These are phyloP conservation scores for Mactra quadrangularis DNA, from an alignment of 1,140 invertebrate species.

Conservation along the genomic window DNA sequence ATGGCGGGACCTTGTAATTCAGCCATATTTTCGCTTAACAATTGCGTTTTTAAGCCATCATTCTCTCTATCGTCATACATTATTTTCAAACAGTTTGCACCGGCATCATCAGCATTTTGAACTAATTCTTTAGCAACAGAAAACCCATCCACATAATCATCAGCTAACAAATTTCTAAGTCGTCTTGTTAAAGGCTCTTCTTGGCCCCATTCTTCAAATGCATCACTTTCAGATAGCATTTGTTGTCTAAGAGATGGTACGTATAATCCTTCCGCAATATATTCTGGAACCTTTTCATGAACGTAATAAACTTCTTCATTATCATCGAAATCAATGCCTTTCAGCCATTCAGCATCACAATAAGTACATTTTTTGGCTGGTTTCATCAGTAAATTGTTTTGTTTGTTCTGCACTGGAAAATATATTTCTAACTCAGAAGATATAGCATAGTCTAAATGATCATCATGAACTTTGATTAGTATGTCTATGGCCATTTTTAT, in stretches of 20 bases:
- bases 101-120: constrained; percentile 83
- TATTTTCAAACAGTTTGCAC: constrained; percentile 83
- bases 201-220: constrained; percentile 69
- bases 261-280: constrained; percentile 16
- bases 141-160: constrained; percentile 76
- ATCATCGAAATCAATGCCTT: constrained; percentile 28
- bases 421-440: not conserved
- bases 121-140: constrained; percentile 79
- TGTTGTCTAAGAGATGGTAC: constrained; percentile 59
- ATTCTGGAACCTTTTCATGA: constrained; percentile 23
- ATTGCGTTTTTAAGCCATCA: constrained; percentile 60
- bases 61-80: constrained; percentile 81
- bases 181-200: constrained; percentile 72
- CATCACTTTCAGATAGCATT: constrained; percentile 37
- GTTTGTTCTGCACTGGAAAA: constrained; percentile 2
- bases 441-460: not conserved
- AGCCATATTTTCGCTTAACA: constrained; percentile 76
- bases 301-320: constrained; percentile 43
- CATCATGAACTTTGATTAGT: constrained; percentile 17
- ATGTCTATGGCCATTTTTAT: constrained; percentile 21
- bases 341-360: constrained; percentile 27
- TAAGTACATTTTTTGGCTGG: constrained; percentile 11
- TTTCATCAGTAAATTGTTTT: not conserved
- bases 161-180: constrained; percentile 67
- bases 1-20: constrained; percentile 78